A percentile compares a stretch with the other conserved stretches of the same genome.
Conservation (phyloP, 2,113 vertebrate genomes). For the Calidris pygmaea region DNA sequence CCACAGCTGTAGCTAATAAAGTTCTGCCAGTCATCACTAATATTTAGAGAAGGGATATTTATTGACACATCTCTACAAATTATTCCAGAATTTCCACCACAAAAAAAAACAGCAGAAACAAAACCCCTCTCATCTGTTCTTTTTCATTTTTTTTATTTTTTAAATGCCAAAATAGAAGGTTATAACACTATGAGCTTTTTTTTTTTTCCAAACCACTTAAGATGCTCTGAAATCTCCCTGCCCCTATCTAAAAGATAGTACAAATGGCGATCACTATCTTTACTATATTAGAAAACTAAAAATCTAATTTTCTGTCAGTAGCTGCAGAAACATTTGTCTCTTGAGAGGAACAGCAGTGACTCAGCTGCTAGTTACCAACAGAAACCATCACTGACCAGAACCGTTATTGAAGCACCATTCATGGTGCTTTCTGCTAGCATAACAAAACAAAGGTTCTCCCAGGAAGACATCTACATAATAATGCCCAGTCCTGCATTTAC, state of each 20-base stretch:
- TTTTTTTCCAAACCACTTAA: not conserved
- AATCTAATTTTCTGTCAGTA: not conserved
- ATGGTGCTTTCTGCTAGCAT: not conserved
- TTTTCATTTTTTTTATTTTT: not conserved
- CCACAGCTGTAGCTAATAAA: not conserved
- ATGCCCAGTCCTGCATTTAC: not conserved
- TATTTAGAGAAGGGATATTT: not conserved
- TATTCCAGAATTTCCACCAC: not conserved
- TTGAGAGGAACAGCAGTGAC: conserved; percentile 5
- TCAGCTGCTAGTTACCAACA: conserved; percentile 18
- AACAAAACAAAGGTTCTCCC: not conserved
- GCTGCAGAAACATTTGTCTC: conserved; percentile 3
- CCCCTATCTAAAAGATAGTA: not conserved
- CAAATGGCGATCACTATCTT: not conserved
- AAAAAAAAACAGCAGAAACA: not conserved
- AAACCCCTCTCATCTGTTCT: not conserved
- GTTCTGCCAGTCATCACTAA: not conserved
- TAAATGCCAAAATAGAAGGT: not conserved
- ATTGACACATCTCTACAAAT: not conserved
- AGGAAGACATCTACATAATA: not conserved
- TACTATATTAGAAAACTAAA: not conserved
- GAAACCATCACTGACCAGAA: conserved; percentile 7
- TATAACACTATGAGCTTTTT: not conserved
- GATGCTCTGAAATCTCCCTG: not conserved
- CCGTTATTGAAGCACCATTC: not conserved